phyloP scores from a whole-genome alignment of 2,113 vertebrate genomes.

The Poecilia latipinna region DNA sequence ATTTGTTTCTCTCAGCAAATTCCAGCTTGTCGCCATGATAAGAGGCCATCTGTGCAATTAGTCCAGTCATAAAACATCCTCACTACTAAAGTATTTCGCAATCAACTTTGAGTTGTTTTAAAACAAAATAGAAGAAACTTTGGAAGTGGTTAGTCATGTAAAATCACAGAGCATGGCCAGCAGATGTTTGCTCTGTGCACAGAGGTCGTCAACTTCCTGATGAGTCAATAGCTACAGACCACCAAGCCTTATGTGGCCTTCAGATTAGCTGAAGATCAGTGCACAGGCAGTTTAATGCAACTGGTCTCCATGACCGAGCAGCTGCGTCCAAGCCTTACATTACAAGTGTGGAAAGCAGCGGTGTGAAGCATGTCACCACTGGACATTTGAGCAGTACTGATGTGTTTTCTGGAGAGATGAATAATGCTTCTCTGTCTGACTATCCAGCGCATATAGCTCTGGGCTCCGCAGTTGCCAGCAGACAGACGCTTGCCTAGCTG shows the following conservation, averaged over 20 bases:
- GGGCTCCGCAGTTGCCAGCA: background rate
- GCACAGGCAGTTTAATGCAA: background rate
- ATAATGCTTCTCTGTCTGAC: background rate
- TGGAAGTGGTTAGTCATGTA: background rate
- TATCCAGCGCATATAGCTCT: background rate
- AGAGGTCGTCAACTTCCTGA: background rate
- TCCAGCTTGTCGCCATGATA: no score
- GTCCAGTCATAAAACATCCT: no score
- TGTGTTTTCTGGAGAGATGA: background rate
- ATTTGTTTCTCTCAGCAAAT: no score
- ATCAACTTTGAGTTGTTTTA: background rate
- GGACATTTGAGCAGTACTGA: background rate
- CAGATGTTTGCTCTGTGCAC: background rate
- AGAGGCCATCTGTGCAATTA: no score
- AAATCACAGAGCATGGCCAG: background rate
- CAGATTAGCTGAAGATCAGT: background rate
- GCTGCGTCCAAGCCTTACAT: background rate
- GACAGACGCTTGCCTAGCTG: background rate
- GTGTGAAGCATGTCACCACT: background rate
- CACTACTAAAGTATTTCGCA: no score
- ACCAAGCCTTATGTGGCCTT: background rate
- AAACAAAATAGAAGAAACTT: background rate
- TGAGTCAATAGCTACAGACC: background rate
- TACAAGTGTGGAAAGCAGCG: background rate
- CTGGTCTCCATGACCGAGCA: background rate